Evolutionary conservation across 2,113 vertebrate genomes (phyloP), one percentile per base, ranked within the genome.

Genomic region (Ammospiza nelsoni): DNA sequence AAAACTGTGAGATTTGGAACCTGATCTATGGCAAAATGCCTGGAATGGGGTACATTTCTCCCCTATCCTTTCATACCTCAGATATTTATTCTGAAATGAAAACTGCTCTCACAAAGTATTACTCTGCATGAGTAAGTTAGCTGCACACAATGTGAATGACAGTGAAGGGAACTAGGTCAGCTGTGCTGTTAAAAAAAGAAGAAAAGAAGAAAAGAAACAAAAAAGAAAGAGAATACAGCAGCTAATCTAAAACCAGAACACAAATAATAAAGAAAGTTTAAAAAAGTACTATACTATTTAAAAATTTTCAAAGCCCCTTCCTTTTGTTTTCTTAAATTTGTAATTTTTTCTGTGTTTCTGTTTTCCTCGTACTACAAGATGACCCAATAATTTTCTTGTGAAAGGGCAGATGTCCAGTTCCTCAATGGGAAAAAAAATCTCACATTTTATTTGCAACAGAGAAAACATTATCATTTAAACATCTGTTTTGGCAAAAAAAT

Each of bases 151-250:
- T 68, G 7, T 55, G 59, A 89, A 55, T 68, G 73, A 74, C 35
- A 91, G 78, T 16, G 41, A 82, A 77, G 33, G 51, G 46, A 96
- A 89, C 37, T 73, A 94, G 74, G 61, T 95, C 81, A 94, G 20
- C 14, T 77, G 10, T 74, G 43, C 4, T 7, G 2, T 86, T 66
- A 51, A 61, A 82, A 85, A 72, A 28, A 23, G 25, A 28, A 52
- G 27, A 29, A 39, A 7, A 39, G 24, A 58, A 58, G 6, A 48
- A 11, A 31, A 25, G 33, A 24, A 11, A 15, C 23, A 31, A 13
- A 18, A 29, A n/a, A 17, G 5, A 41, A 2, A 72, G 11, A 75
- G 6, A 86, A 25, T 75, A 59, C 9, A 89, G 8, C 33, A 57
- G 18, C 54, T 84, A 9, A 76, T 67, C 54, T 48, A 83, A 91